Evolutionary conservation across 2,113 vertebrate species (phyloP).

Genomic region (Tapirus terrestris): DNA sequence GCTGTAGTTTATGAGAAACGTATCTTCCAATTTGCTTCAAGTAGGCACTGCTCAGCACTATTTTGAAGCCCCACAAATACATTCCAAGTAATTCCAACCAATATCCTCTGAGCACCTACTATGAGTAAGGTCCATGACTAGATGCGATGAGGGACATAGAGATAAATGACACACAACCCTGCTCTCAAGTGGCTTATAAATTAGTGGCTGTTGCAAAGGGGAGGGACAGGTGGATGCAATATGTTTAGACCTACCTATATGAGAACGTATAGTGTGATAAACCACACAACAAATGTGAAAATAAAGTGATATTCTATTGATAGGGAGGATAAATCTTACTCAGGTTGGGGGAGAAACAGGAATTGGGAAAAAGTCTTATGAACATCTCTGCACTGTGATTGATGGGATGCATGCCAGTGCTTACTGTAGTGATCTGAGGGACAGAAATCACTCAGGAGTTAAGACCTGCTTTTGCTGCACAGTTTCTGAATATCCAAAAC

Average conservation of each 20-base stretch:
- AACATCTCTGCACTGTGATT: background rate
- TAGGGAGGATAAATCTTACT: background rate
- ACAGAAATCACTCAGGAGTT: background rate
- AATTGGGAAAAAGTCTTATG: constrained; percentile 11
- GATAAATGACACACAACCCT: background rate
- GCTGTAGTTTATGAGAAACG: background rate
- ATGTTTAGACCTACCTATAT: background rate
- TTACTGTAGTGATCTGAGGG: background rate
- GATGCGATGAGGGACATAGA: background rate
- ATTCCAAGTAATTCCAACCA: constrained; percentile 5
- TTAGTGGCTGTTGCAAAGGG: background rate
- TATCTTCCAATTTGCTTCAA: constrained; percentile 40
- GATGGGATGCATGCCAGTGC: background rate
- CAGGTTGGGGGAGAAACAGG: background rate
- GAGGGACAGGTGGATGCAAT: background rate
- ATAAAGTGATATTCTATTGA: constrained; percentile 12
- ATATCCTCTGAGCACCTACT: background rate
- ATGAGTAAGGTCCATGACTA: background rate
- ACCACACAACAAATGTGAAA: constrained; percentile 9
- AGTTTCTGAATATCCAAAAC: background rate
- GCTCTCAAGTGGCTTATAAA: background rate
- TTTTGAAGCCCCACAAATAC: background rate
- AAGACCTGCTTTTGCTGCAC: background rate
- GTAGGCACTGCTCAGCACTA: background rate
- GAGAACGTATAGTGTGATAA: background rate